These are phyloP conservation scores for Sapayoa aenigma DNA, from an alignment of 2,113 vertebrate species.

Conservation along the genomic window DNA sequence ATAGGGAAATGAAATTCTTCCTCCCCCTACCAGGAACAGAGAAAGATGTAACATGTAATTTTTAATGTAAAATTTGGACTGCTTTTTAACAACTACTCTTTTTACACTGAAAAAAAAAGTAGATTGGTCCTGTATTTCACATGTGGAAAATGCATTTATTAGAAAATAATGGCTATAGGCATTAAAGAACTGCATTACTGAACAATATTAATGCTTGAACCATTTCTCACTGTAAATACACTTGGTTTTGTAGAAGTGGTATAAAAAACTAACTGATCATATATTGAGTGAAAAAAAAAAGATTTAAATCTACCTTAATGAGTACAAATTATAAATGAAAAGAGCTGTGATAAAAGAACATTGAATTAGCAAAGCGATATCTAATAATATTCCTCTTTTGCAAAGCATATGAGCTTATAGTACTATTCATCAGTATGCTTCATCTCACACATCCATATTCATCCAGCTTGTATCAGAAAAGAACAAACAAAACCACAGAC, in stretches of 20 bases:
- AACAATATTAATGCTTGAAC: background rate
- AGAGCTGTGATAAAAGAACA: background rate
- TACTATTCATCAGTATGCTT: background rate
- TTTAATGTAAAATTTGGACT: background rate
- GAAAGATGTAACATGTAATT: background rate
- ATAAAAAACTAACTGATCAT: background rate
- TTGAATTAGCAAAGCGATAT: background rate
- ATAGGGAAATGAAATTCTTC: background rate
- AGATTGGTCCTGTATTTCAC: background rate
- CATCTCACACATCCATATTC: background rate
- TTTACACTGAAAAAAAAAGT: background rate
- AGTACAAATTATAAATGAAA: background rate
- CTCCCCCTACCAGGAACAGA: background rate
- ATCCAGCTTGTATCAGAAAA: background rate
- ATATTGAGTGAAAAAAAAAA: background rate
- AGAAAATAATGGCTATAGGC: background rate
- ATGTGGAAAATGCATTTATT: background rate
- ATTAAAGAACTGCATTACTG: background rate
- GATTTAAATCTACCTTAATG: background rate
- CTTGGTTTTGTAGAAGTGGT: background rate
- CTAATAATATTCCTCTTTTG: background rate
- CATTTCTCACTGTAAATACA: background rate
- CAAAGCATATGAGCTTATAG: background rate
- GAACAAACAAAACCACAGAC: background rate
- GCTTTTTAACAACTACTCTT: background rate